phyloP scores from a whole-genome alignment of 2,797 vertebrate species.

The Acanthiza pusilla region DNA sequence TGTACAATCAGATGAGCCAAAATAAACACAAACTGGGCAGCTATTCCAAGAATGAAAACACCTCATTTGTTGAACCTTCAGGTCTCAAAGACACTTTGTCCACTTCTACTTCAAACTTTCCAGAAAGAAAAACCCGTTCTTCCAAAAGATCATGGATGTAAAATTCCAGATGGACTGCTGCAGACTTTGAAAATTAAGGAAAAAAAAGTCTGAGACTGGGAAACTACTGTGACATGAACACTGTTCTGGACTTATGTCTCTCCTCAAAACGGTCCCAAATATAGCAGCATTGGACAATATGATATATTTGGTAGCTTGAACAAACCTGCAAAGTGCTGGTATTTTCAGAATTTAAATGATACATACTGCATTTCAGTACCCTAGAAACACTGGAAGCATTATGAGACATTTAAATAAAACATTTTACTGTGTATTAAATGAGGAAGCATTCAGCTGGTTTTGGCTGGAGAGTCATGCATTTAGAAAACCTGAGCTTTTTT shows the following conservation, averaged over 20 bases:
- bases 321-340: neutral
- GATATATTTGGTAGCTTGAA: conserved; percentile 11
- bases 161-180: conserved; percentile 56
- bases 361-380: neutral
- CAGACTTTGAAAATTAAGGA: neutral
- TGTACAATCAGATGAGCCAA: conserved; percentile 15
- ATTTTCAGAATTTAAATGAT: conserved; percentile 31
- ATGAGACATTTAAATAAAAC: conserved; percentile 25
- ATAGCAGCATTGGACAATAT: neutral
- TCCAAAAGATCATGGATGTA: conserved; percentile 17
- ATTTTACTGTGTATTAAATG: conserved; percentile 19
- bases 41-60: conserved; percentile 54
- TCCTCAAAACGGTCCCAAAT: neutral
- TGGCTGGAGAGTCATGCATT: conserved; percentile 20
- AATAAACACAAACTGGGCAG: conserved; percentile 45
- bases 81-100: conserved; percentile 60
- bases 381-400: conserved; percentile 38
- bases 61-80: conserved; percentile 51
- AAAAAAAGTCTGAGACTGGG: neutral
- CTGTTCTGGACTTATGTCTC: neutral
- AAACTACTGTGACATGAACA: neutral
- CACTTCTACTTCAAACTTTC: conserved; percentile 47
- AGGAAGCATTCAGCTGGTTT: conserved; percentile 43
- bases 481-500: conserved; percentile 45
- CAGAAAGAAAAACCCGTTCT: conserved; percentile 37